Evolutionary conservation across 2,797 vertebrate species (phyloP), one percentile per base, ranked within the genome.

Genomic region (Dendrocincla fuliginosa): DNA sequence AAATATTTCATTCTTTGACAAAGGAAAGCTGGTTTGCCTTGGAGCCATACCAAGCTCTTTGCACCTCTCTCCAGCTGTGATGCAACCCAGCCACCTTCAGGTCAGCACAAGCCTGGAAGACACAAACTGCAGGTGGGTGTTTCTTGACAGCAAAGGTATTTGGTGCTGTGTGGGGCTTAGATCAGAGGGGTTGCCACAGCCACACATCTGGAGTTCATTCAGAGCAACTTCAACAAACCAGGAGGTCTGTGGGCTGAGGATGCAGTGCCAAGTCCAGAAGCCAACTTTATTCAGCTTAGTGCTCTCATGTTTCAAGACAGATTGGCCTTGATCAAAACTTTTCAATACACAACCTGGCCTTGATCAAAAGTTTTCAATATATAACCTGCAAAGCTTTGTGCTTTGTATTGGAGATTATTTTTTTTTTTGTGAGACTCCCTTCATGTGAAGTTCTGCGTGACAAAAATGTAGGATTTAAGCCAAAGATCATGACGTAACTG

Each of bases 161-260:
- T n/a, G 16, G 47, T 80, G 28, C 53, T 75, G 41, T 22, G 5
- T 4, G 37, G 53, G 37, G 11, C 56, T 68, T 16, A 22, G 52
- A 41, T 91, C 25, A 50, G 70, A 84, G 22, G 10, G 28, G 10
- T 9, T 56, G 71, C 68, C 50, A 32, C 28, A 33, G 4, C 24
- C 0, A 0, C 0, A 0, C 33, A 28, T 24, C 24, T 32, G 13
- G 57, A 84, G 55, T 16, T 84, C 2, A 4, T 84, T 74, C 41
- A 27, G 74, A 68, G 61, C 16, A 39, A 2, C 2, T 4, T 57
- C n/a, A 2, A 5, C 55, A 73, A 70, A 49, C 16, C 22, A 16
- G 49, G 69, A 77, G 22, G 16, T 53, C 77, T 70, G 25, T 32
- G 42, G 37, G 55, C 55, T 83, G 27, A 52, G 46, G 44, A 49